These are phyloP conservation scores for Varecia variegata DNA, from an alignment of 2,797 vertebrate genomes.

Conservation along the genomic window DNA sequence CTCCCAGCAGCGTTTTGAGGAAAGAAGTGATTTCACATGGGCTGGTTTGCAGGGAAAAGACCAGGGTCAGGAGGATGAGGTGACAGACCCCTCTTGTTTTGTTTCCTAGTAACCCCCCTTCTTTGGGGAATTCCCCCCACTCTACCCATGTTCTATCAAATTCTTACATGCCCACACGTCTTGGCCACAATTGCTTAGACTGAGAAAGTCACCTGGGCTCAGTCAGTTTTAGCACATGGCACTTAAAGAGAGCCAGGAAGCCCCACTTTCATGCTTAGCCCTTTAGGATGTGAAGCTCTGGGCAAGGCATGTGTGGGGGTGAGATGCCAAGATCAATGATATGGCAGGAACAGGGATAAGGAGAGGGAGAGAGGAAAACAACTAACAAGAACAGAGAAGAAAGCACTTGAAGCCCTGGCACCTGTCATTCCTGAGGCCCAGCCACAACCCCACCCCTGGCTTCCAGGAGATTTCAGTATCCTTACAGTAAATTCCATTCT, in stretches of 20 bases:
- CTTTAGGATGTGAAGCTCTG: not conserved
- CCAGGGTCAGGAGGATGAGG: not conserved
- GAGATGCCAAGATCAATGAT: not conserved
- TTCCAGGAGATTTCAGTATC: not conserved
- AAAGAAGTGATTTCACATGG: not conserved
- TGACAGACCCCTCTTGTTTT: not conserved
- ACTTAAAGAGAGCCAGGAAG: not conserved
- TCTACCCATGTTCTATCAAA: not conserved
- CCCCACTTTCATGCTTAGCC: not conserved
- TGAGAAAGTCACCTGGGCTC: not conserved
- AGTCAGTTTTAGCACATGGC: not conserved
- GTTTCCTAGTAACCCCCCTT: not conserved
- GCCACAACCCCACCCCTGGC: not conserved
- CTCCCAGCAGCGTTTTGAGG: not conserved
- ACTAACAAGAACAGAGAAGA: not conserved
- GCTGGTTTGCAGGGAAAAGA: not conserved
- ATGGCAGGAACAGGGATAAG: not conserved
- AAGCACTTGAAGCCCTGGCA: not conserved
- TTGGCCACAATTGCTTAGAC: not conserved
- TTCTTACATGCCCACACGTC: not conserved
- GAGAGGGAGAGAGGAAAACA: not conserved
- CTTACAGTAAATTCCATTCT: not conserved
- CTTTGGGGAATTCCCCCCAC: not conserved
- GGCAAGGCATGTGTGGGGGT: not conserved
- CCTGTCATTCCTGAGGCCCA: not conserved